These are phyloP conservation scores for Phoenicopterus ruber DNA, from an alignment of 2,113 vertebrate genomes.

Conservation along the genomic window DNA sequence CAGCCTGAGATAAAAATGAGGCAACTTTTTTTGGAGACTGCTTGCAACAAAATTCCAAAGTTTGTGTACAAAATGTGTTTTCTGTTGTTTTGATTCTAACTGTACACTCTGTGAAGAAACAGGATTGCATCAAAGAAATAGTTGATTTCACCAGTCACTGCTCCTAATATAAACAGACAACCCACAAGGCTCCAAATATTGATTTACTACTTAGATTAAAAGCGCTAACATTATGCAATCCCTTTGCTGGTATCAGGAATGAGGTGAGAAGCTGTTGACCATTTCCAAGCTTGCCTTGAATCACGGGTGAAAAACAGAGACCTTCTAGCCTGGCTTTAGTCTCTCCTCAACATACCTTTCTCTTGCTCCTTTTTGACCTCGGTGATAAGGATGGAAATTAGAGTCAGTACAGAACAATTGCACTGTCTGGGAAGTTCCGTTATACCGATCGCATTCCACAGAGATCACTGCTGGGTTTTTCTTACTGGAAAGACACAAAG, in stretches of 20 bases:
- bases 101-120: not conserved
- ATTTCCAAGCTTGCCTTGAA: not conserved
- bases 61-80: not conserved
- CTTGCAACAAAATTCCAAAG: not conserved
- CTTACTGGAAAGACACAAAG: not conserved
- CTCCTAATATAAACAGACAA: not conserved
- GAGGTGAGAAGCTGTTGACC: slow-evolving; percentile 2
- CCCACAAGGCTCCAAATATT: not conserved
- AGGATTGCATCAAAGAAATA: not conserved
- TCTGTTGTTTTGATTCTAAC: not conserved
- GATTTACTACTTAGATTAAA: slow-evolving; percentile 16
- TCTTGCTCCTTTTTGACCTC: not conserved
- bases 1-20: not conserved
- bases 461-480: not conserved
- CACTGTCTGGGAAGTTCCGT: not conserved
- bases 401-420: not conserved
- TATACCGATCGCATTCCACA: not conserved
- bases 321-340: not conserved
- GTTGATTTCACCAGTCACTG: not conserved
- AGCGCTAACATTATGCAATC: not conserved
- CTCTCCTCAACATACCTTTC: not conserved
- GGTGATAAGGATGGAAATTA: not conserved
- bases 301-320: not conserved
- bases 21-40: not conserved
- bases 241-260: not conserved